Evolutionary conservation across 1,140 invertebrate species (phyloP), one percentile per base, ranked within the genome.

Genomic region (Drosophila murphyi): DNA sequence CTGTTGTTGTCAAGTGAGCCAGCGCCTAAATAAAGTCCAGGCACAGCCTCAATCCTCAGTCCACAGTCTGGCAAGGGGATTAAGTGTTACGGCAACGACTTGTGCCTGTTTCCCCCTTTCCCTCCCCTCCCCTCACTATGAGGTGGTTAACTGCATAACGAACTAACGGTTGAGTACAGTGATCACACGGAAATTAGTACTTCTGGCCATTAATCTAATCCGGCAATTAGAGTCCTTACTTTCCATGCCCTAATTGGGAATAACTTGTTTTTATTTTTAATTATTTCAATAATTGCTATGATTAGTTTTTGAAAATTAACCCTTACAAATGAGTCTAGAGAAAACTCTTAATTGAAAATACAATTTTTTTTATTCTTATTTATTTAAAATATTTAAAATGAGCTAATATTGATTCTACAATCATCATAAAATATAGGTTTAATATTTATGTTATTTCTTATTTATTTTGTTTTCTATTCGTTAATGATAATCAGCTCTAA

Each of bases 51-150:
- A 6, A 3, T 10, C 1, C 20, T 20, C 20, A 20, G 20, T 43
- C 39, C 39, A 43, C n/a, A 43, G 79, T 82, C 75, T 82, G 80
- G 62, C 56, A 55, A 32, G 45, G 47, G 78, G 82, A 87, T 87
- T 87, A 86, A 81, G 48, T 80, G 48, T 70, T 78, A 85, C 56
- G 81, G 74, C 81, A 85, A 78, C 77, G 43, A 47, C 29, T n/a
- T 29, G 47, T 50, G 31, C 54, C 28, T 45, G 41, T 28, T 61
- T 10, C 32, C 41, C 34, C 28, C 3, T n/a, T 4, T 61, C 20
- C 12, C 35, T 7, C 8, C 7, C 64, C 12, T 4, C 8, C 29
- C 5, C 29, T n/a, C 0, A 0, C 43, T 4, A 50, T 6, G 5
- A 35, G 31, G 31, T 54, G 4, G 20, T 28, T 39, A 56, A 41